These are phyloP conservation scores for Brachionus angularis DNA, from an alignment of 1,140 invertebrate species.

Conservation along the genomic window DNA sequence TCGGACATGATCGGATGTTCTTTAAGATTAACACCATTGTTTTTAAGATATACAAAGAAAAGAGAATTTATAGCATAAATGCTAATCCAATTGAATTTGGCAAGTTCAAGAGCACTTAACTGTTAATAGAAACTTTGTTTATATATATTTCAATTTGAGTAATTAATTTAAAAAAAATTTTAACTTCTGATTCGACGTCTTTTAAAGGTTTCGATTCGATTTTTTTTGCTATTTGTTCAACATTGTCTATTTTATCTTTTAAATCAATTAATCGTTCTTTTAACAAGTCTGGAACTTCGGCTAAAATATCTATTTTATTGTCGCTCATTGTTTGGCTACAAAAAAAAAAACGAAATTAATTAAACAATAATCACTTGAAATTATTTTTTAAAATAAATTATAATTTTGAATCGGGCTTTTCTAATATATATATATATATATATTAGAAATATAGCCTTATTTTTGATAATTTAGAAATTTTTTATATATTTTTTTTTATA, in stretches of 20 bases:
- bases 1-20: conserved; percentile 37
- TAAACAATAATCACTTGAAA: conserved; percentile 37
- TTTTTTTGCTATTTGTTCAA: conserved; percentile 1
- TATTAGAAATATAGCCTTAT: no score
- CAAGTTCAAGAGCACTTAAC: conserved; percentile 14
- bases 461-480: no score
- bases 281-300: neutral
- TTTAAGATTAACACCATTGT: conserved; percentile 23
- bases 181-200: no score
- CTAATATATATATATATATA: no score
- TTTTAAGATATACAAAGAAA: conserved; percentile 42
- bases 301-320: conserved; percentile 20
- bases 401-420: conserved; percentile 20
- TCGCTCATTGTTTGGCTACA: neutral
- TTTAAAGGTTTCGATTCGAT: neutral
- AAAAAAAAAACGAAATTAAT: conserved; percentile 19
- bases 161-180: no score
- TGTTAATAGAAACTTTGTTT: no score
- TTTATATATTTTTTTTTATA: no score
- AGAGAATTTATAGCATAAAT: conserved; percentile 33
- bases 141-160: no score
- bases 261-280: conserved; percentile 20
- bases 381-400: conserved; percentile 3
- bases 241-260: neutral
- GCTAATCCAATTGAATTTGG: conserved; percentile 36